Evolutionary conservation across 2,888 invertebrate genomes (phyloP).

Genomic region (Phania funesta): DNA sequence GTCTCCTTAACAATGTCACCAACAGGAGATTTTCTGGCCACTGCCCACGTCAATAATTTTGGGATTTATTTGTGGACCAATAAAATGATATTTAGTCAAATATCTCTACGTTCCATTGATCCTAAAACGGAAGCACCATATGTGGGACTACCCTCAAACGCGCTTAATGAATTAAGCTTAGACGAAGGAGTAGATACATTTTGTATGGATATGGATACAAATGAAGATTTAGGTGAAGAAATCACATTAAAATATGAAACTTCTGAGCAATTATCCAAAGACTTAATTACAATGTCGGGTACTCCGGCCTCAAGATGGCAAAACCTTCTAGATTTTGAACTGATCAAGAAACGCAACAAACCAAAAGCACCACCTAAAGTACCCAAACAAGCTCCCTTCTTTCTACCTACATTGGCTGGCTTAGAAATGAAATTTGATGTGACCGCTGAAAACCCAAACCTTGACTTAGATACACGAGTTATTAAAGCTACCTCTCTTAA

Average conservation of each 20-base stretch:
- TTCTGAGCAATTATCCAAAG: conserved; percentile 81
- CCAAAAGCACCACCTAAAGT: conserved; percentile 91
- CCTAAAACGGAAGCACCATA: conserved; percentile 82
- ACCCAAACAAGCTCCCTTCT: conserved; percentile 96
- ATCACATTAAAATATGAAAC: conserved; percentile 78
- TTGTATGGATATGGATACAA: conserved; percentile 70
- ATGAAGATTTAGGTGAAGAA: conserved; percentile 75
- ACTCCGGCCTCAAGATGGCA: conserved; percentile 94
- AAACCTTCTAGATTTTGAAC: conserved; percentile 91
- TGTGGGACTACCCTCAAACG: conserved; percentile 81
- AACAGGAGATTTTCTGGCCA: conserved; percentile 93
- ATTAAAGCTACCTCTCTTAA: conserved; percentile 83
- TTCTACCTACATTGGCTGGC: conserved; percentile 93
- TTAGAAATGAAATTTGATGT: conserved; percentile 90
- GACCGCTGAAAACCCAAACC: conserved; percentile 70
- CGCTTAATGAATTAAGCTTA: conserved; percentile 74
- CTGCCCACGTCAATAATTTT: conserved; percentile 92
- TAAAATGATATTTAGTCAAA: conserved; percentile 89
- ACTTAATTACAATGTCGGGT: conserved; percentile 91
- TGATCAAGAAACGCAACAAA: conserved; percentile 93
- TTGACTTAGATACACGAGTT: conserved; percentile 81
- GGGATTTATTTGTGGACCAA: conserved; percentile 98
- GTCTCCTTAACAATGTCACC: conserved; percentile 94
- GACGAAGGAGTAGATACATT: conserved; percentile 77
- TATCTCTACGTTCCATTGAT: conserved; percentile 88